Conservation (phyloP, 2,113 vertebrate species). For the Mastomys coucha region DNA sequence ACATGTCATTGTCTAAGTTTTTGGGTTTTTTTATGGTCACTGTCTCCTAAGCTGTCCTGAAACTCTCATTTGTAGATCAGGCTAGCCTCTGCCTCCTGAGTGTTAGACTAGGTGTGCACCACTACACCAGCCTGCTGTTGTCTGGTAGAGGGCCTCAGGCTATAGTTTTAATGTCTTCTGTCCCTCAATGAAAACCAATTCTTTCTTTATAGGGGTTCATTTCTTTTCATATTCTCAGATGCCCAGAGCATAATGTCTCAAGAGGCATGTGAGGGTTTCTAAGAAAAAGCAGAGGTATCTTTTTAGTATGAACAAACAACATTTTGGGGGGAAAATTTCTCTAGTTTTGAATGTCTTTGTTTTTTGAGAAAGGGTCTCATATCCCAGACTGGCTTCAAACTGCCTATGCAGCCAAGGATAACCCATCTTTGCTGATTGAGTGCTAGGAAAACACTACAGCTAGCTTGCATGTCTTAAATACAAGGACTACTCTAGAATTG, state of each 20-base stretch:
- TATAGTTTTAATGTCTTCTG: background rate
- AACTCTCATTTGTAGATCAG: background rate
- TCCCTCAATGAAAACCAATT: background rate
- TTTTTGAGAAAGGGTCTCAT: background rate
- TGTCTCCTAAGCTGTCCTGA: background rate
- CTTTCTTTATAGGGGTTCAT: background rate
- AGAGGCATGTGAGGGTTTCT: background rate
- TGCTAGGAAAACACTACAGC: background rate
- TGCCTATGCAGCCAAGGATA: background rate
- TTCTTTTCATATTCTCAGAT: background rate
- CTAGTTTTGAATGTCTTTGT: background rate
- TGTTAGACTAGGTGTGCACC: background rate
- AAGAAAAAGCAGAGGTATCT: background rate
- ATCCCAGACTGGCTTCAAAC: background rate
- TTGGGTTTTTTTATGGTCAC: background rate
- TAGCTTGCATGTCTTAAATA: conserved; percentile 22
- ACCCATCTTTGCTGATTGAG: background rate
- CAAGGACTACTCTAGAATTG: conserved; percentile 10
- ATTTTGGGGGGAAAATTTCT: background rate
- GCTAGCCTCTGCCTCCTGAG: background rate
- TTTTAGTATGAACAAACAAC: background rate
- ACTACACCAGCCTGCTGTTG: background rate
- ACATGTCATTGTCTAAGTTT: background rate
- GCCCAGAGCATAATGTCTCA: background rate
- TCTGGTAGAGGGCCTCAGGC: background rate